Conservation (phyloP, 1,140 invertebrate genomes). For the Drosophila sp. region DNA sequence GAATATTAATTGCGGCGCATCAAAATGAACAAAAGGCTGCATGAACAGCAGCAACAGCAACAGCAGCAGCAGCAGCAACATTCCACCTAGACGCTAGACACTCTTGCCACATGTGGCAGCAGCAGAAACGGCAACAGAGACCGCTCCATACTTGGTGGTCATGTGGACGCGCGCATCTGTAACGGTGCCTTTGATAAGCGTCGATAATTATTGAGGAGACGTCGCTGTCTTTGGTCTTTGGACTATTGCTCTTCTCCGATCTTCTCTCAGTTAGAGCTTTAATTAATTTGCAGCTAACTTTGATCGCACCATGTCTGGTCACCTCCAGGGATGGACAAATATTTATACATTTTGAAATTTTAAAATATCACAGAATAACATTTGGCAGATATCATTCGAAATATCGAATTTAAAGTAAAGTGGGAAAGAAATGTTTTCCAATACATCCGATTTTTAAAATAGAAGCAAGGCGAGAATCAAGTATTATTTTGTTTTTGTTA, state of each 20-base stretch:
- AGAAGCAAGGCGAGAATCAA: no score
- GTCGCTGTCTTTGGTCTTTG: conserved; percentile 30
- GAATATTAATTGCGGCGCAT: conserved; percentile 84
- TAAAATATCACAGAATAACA: no score
- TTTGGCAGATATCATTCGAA: no score
- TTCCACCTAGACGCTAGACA: conserved; percentile 24
- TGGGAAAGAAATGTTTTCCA: no score
- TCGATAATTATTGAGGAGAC: conserved; percentile 79
- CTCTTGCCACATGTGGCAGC: conserved; percentile 28
- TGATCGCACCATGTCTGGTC: conserved; percentile 51
- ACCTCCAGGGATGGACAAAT: no score
- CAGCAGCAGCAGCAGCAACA: conserved; percentile 35
- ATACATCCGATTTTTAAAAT: no score
- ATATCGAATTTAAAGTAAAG: no score
- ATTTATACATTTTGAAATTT: no score
- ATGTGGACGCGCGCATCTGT: conserved; percentile 78
- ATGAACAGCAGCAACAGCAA: conserved; percentile 41
- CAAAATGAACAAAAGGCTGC: conserved; percentile 76
- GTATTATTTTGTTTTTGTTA: no score
- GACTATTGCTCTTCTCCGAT: neutral
- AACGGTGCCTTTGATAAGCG: conserved; percentile 83
- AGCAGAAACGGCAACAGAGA: conserved; percentile 16
- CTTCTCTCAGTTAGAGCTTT: conserved; percentile 61
- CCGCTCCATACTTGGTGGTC: conserved; percentile 72
- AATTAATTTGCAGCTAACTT: conserved; percentile 81